phyloP scores from a whole-genome alignment of 2,797 vertebrate genomes.

The Sebastes dallii region DNA sequence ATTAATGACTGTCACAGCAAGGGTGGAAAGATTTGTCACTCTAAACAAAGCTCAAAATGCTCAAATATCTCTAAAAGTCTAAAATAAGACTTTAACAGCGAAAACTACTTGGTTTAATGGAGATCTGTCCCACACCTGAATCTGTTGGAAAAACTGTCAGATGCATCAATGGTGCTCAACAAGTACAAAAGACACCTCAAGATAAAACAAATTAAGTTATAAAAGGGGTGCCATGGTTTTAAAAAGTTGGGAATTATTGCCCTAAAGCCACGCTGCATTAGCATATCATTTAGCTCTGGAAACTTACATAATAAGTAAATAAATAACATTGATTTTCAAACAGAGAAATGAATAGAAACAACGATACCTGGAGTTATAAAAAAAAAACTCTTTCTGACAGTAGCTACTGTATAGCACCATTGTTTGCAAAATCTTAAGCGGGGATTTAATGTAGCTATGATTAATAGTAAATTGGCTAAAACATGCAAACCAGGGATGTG shows the following conservation, averaged over 20 bases:
- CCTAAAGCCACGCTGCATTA: not conserved
- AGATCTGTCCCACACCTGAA: not conserved
- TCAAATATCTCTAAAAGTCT: not conserved
- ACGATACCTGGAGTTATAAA: not conserved
- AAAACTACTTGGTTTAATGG: not conserved
- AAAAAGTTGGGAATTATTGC: not conserved
- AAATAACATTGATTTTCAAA: not conserved
- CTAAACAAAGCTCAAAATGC: not conserved
- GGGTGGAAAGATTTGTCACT: not conserved
- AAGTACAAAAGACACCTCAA: not conserved
- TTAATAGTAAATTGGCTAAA: slow-evolving; percentile 14
- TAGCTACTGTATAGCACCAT: not conserved
- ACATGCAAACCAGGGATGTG: slow-evolving; percentile 7
- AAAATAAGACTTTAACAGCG: not conserved
- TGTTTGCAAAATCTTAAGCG: slow-evolving; percentile 5
- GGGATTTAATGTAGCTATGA: slow-evolving; percentile 1
- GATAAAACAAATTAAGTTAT: not conserved
- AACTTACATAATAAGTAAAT: not conserved
- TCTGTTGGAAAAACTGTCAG: not conserved
- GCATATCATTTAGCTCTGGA: not conserved
- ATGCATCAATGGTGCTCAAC: not conserved
- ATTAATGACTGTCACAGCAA: not conserved
- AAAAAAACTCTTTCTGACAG: not conserved
- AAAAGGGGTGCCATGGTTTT: not conserved
- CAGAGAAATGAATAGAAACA: not conserved